Evolutionary conservation across 2,797 vertebrate genomes (phyloP).

Genomic region (Xerus rutilus): DNA sequence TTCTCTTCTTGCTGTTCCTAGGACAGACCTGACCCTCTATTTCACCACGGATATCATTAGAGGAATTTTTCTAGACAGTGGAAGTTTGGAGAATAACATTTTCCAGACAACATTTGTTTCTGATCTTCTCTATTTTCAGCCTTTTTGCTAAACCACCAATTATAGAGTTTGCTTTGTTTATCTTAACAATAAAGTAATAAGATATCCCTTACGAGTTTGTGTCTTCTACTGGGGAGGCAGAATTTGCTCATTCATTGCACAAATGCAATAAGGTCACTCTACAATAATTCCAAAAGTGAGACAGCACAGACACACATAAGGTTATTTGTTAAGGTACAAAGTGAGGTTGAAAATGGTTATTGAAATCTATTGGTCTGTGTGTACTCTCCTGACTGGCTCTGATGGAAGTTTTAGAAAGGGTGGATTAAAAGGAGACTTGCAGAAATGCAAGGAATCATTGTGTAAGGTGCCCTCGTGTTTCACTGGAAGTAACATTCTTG

Average conservation of each 20-base stretch:
- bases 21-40: not conserved
- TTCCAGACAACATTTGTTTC: conserved; percentile 34
- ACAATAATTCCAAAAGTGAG: conserved; percentile 62
- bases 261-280: conserved; percentile 59
- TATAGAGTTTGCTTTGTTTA: conserved; percentile 60
- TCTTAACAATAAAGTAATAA: not conserved
- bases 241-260: conserved; percentile 70
- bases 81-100: not conserved
- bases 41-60: not conserved
- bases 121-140: conserved; percentile 35
- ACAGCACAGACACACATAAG: conserved; percentile 59
- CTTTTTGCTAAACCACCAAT: not conserved
- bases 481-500: conserved; percentile 75
- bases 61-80: conserved; percentile 37
- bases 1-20: not conserved
- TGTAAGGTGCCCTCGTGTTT: conserved; percentile 62
- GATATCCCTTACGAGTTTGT: conserved; percentile 44
- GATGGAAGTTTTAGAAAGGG: conserved; percentile 74
- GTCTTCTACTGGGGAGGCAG: conserved; percentile 49
- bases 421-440: conserved; percentile 54
- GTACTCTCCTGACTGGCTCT: conserved; percentile 64
- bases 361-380: conserved; percentile 68
- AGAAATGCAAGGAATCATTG: conserved; percentile 50
- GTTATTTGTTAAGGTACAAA: conserved; percentile 59
- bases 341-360: conserved; percentile 61